Evolutionary conservation across 2,797 vertebrate genomes (phyloP), one percentile per base, ranked within the genome.

Genomic region (Sebastes melanostomus): DNA sequence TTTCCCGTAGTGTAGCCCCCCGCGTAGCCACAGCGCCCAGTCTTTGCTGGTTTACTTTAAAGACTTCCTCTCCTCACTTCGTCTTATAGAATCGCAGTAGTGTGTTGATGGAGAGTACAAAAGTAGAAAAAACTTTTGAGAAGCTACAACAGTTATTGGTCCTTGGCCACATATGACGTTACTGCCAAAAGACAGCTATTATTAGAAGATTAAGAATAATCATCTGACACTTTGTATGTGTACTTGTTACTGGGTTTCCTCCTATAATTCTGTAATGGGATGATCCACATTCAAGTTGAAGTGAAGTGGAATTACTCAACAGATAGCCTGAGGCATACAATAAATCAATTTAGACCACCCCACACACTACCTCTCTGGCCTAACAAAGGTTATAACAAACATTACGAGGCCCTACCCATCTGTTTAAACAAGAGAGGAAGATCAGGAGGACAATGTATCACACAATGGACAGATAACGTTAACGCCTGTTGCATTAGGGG

Each of bases 391-490:
- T 77, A 38, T 54, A 70, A 56, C 80, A 83, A 67, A 72, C 65
- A 85, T 18, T 22, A 29, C 13, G 24, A 79, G 50, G 38, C 50
- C 60, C 20, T 29, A 12, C 80, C 72, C 92, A 93, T 87, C 91
- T 94, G 88, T 94, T 92, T 78, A 94, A 94, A 94, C 91, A 94
- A 80, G 84, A 86, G 75, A 71, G 68, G 81, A 85, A 58, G 71
- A 87, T 71, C 72, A 63, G 67, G 58, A 61, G 67, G 58, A 91
- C 84, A 86, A 71, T 88, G 71, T 38, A 80, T 91, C 80, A 85
- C 60, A 86, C 81, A 84, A 84, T 63, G 68, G 72, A 89, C 71
- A 87, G 84, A 93, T 92, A 85, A 86, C 68, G 80, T 80, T 80
- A 89, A 90, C 34, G 58, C 76, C 83, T 75, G 36, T 75, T 81